These are phyloP conservation scores for Elegia similella DNA, from an alignment of 2,888 invertebrate species.

Conservation along the genomic window DNA sequence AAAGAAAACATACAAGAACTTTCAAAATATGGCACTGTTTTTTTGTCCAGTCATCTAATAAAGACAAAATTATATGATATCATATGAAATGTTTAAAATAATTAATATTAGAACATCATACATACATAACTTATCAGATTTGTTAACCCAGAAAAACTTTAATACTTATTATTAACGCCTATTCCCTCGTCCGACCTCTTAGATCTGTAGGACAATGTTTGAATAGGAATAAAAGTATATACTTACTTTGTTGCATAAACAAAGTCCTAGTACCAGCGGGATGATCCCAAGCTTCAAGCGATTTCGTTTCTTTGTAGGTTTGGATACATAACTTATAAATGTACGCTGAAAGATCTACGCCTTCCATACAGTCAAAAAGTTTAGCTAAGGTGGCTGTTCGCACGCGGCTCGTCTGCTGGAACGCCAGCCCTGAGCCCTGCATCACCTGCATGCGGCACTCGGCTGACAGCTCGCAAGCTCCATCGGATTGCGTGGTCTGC, in stretches of 20 bases:
- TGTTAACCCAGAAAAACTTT: too few species aligned
- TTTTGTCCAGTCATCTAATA: too few species aligned
- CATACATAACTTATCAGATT: too few species aligned
- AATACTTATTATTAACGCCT: too few species aligned
- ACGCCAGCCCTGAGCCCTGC: slow-evolving; percentile 66
- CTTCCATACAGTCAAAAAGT: slow-evolving; percentile 69
- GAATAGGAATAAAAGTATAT: not conserved
- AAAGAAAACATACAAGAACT: too few species aligned
- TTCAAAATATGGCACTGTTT: too few species aligned
- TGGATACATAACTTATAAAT: slow-evolving; percentile 74
- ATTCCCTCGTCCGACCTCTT: too few species aligned
- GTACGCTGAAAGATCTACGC: slow-evolving; percentile 59
- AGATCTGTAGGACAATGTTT: too few species aligned
- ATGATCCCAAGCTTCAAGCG: slow-evolving; percentile 70
- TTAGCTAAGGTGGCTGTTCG: slow-evolving; percentile 57
- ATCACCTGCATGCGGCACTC: slow-evolving; percentile 65
- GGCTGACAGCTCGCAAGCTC: slow-evolving; percentile 60
- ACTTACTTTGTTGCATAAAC: slow-evolving; percentile 72
- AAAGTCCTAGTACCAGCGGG: slow-evolving; percentile 68
- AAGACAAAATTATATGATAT: too few species aligned
- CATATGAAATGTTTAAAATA: too few species aligned
- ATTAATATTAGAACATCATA: too few species aligned
- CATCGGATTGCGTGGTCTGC: slow-evolving; percentile 62
- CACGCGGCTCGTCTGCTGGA: slow-evolving; percentile 67
- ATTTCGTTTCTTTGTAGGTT: slow-evolving; percentile 71